These are phyloP conservation scores for Papilio polyxenes DNA, from an alignment of 1,140 invertebrate species.

Conservation along the genomic window DNA sequence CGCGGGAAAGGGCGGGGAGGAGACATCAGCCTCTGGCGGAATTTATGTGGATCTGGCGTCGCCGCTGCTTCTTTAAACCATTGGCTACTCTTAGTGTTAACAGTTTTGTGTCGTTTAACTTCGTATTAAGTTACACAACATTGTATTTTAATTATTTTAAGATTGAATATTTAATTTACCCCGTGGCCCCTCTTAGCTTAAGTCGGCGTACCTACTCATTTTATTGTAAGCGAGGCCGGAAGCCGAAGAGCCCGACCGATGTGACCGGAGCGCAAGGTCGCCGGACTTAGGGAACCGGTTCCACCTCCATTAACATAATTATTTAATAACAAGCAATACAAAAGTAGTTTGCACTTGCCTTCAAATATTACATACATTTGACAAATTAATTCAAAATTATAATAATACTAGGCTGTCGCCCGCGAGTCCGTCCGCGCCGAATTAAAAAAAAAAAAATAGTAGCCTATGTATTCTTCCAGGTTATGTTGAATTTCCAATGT, in stretches of 20 bases:
- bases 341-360: not conserved
- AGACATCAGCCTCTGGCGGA: too few relatives aligned
- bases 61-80: not conserved
- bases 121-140: not conserved
- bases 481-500: too few relatives aligned
- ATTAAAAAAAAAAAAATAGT: too few relatives aligned
- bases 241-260: not conserved
- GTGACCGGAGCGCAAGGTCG: not conserved
- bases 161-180: not conserved
- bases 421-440: too few relatives aligned
- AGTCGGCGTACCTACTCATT: not conserved
- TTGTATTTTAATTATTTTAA: not conserved
- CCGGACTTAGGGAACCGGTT: slow-evolving; percentile 20
- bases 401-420: too few relatives aligned
- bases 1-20: not conserved
- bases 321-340: slow-evolving; percentile 3
- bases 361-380: not conserved
- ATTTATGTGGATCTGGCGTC: not conserved
- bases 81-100: not conserved
- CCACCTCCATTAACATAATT: not conserved
- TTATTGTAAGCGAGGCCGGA: not conserved
- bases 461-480: too few relatives aligned
- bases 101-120: not conserved
- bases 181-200: not conserved
- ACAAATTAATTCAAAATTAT: too few relatives aligned